These are phyloP conservation scores for Sclerodermus sp. DNA, from an alignment of 2,888 invertebrate genomes.

Conservation along the genomic window DNA sequence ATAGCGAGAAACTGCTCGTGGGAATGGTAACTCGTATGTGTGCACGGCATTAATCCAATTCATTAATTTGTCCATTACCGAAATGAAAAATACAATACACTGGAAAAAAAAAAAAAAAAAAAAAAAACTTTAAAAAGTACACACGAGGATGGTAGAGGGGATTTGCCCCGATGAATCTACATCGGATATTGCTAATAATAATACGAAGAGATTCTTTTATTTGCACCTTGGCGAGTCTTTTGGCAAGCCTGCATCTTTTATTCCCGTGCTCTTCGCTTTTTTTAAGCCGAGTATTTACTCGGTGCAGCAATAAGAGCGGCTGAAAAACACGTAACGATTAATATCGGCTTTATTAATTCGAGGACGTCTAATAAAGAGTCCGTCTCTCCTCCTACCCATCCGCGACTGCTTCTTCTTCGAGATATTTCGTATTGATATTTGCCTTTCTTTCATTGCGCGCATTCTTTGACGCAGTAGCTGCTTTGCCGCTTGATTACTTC, in stretches of 20 bases:
- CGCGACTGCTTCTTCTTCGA: constrained; percentile 11
- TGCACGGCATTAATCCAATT: too few relatives aligned
- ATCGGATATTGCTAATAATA: too few relatives aligned
- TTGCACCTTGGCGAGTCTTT: too few relatives aligned
- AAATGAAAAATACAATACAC: neutral
- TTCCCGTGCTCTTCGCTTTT: too few relatives aligned
- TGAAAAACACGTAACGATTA: constrained; percentile 10
- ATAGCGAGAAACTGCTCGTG: too few relatives aligned
- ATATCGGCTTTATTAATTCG: constrained; percentile 2
- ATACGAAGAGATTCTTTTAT: too few relatives aligned
- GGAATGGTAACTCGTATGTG: too few relatives aligned
- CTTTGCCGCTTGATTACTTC: constrained; percentile 17
- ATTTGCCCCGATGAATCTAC: too few relatives aligned
- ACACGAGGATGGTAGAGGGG: too few relatives aligned
- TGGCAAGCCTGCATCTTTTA: too few relatives aligned
- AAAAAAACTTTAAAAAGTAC: too few relatives aligned
- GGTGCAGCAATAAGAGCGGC: constrained; percentile 14
- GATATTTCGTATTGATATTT: constrained; percentile 38
- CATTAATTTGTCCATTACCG: too few relatives aligned
- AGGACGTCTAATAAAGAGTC: neutral
- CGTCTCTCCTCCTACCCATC: neutral
- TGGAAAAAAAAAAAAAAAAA: neutral
- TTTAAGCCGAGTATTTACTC: constrained; percentile 17
- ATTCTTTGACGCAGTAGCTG: constrained; percentile 20
- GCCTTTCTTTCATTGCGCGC: constrained; percentile 33